phyloP scores from a whole-genome alignment of 2,888 invertebrate species.

The Terebella lapidaria region DNA sequence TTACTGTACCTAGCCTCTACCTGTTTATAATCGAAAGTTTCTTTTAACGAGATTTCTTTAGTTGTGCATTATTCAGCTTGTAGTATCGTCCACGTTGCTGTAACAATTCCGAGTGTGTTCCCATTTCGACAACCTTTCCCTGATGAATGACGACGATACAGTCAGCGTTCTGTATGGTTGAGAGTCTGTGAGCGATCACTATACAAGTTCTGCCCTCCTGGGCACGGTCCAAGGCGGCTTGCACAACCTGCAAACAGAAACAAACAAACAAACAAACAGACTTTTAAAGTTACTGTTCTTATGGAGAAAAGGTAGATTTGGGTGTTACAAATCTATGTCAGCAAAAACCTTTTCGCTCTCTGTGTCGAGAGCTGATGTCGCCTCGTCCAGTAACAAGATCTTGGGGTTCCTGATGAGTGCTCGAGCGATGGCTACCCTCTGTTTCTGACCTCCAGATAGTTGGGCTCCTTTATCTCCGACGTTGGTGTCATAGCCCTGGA shows the following conservation, averaged over 20 bases:
- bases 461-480: conserved; percentile 77
- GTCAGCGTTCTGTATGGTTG: conserved; percentile 57
- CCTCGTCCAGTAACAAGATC: conserved; percentile 54
- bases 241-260: too few relatives aligned
- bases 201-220: conserved; percentile 57
- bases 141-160: conserved; percentile 56
- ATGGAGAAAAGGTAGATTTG: too few relatives aligned
- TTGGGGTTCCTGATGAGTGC: conserved; percentile 64
- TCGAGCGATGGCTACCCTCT: conserved; percentile 77
- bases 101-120: conserved; percentile 56
- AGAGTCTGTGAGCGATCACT: conserved; percentile 57
- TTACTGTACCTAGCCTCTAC: too few relatives aligned
- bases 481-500: conserved; percentile 71
- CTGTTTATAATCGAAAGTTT: too few relatives aligned
- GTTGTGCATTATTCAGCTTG: too few relatives aligned
- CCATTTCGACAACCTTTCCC: conserved; percentile 56
- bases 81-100: conserved; percentile 53
- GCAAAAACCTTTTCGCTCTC: conserved; percentile 50
- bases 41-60: too few relatives aligned
- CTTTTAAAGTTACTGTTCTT: too few relatives aligned
- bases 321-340: too few relatives aligned
- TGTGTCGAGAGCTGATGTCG: conserved; percentile 47
- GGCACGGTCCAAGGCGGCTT: conserved; percentile 64
- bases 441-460: conserved; percentile 81
- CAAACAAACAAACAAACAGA: too few relatives aligned